phyloP scores from a whole-genome alignment of 1,140 invertebrate species.

The Popillia japonica region DNA sequence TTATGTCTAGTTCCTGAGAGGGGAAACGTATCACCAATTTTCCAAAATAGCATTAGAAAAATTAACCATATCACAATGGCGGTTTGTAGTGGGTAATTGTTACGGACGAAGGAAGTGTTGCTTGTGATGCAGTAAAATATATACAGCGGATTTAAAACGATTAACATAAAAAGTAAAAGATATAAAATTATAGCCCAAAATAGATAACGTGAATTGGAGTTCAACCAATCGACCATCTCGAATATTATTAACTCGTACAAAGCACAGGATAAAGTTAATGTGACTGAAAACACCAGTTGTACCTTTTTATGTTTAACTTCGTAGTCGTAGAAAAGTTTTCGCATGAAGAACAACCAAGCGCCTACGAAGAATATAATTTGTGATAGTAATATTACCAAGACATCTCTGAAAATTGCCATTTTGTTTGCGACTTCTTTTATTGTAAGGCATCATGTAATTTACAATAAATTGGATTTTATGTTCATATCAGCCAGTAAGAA shows the following conservation, averaged over 20 bases:
- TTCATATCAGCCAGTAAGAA: no score
- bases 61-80: slow-evolving; percentile 88
- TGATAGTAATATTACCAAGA: slow-evolving; percentile 72
- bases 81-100: slow-evolving; percentile 79
- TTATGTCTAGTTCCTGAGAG: slow-evolving; percentile 94
- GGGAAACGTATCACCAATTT: slow-evolving; percentile 98
- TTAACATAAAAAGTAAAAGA: slow-evolving; percentile 91
- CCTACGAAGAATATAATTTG: slow-evolving; percentile 92
- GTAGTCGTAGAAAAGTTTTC: slow-evolving; percentile 97
- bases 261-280: slow-evolving; percentile 96
- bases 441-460: neutral
- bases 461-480: neutral
- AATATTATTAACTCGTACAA: slow-evolving; percentile 99
- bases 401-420: slow-evolving; percentile 75
- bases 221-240: slow-evolving; percentile 95
- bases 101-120: slow-evolving; percentile 88
- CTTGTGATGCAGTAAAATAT: slow-evolving; percentile 95
- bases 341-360: slow-evolving; percentile 99
- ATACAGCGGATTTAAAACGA: slow-evolving; percentile 96
- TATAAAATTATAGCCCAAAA: slow-evolving; percentile 96
- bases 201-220: slow-evolving; percentile 91
- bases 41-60: slow-evolving; percentile 98
- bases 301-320: slow-evolving; percentile 95
- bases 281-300: slow-evolving; percentile 95
- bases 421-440: neutral